Base-by-base conservation (phyloP, 53 echinoderm and acorn worm species). In the Antedon mediterranea region DNA sequence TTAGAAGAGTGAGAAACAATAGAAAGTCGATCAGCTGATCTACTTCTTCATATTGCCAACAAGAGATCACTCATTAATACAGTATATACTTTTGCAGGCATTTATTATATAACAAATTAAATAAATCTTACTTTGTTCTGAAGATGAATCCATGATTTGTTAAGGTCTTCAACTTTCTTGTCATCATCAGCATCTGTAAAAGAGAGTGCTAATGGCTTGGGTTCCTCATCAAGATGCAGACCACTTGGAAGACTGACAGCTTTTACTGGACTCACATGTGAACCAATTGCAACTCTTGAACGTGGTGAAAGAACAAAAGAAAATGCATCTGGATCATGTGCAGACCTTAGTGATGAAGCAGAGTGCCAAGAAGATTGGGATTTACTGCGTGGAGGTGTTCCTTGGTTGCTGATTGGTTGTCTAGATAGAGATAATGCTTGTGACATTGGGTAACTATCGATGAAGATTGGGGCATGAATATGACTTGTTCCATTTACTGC, bases 111-210 rank as follows among this genome's bases (percentile, higher is more conserved):
- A n/a, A n/a, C 80, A 3, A 34, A 71, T 37, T 4, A 4, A 37
- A 37, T 11, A 6, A 11, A 57, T 9, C 75, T 84, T 41, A 93
- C 93, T 88, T 93, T 85, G 73, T 90, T 84, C 43, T 86, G 85
- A 28, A 93, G 85, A 31, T 79, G 79, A 81, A 86, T 90, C 84
- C 88, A 85, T 76, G 93, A 90, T 29, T 84, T 85, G 72, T 90
- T 90, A 57, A 93, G 90, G 75, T 93, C 81, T 43, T 90, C 93
- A 74, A 93, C 57, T 57, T 57, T 57, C 57, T 57, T 57, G 23
- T 57, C 57, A 23, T 57, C 57, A 57, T 57, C 57, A 57, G 23
- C 57, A 57, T 57, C 57, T 57, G 23, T 57, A 26, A 57, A 57
- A 11, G 57, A 57, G 15, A 57, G 57, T 23, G 23, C 23, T 57